A percentile compares a stretch with the other conserved stretches of the same genome.
phyloP scores from a whole-genome alignment of 2,113 vertebrate species.

The Megatriorchis doriae region DNA sequence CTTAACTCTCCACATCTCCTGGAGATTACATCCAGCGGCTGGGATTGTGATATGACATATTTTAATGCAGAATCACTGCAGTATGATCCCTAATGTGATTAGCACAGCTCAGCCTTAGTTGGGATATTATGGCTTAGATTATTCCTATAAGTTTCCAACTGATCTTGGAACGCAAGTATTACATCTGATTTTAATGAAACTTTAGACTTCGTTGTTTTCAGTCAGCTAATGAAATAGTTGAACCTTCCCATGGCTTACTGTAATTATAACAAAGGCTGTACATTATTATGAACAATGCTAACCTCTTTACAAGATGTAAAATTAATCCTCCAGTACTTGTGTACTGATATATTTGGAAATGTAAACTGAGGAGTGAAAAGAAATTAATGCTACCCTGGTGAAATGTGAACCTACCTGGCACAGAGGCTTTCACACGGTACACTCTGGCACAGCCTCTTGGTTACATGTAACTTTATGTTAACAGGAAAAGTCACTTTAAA shows the following conservation, averaged over 20 bases:
- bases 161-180: conserved; percentile 74
- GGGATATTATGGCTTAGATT: conserved; percentile 67
- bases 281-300: conserved; percentile 64
- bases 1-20: neutral
- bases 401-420: conserved; percentile 35
- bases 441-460: conserved; percentile 10
- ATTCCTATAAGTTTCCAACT: conserved; percentile 75
- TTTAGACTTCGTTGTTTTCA: conserved; percentile 72
- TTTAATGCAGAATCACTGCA: neutral
- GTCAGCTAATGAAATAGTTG: conserved; percentile 71
- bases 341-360: neutral
- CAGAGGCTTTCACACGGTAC: neutral
- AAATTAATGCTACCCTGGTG: neutral
- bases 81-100: conserved; percentile 43
- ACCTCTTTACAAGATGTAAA: conserved; percentile 56
- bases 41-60: neutral
- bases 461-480: conserved; percentile 62
- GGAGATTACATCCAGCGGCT: neutral
- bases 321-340: conserved; percentile 18
- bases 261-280: conserved; percentile 65
- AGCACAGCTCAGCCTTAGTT: conserved; percentile 48
- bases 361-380: neutral
- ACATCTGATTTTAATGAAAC: conserved; percentile 83
- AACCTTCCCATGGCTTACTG: conserved; percentile 73
- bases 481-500: conserved; percentile 69